Percentiles rank a stretch among this genome's conserved stretches.
Evolutionary conservation across 2,797 vertebrate genomes (phyloP).

Genomic region (Miichthys miiuy): DNA sequence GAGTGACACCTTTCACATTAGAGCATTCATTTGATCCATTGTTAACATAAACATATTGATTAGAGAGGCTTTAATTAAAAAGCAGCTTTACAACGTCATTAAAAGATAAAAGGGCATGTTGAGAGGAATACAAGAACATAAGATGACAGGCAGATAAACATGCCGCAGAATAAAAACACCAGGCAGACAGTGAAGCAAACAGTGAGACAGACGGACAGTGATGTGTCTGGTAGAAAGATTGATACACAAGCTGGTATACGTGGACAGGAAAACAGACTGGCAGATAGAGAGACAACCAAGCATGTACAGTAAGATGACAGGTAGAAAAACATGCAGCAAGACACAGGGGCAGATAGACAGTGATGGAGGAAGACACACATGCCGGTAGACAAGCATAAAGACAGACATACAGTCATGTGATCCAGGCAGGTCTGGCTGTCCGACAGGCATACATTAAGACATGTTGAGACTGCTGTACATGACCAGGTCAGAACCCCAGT

Average conservation of each 20-base stretch:
- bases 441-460: conserved; percentile 34
- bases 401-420: conserved; percentile 39
- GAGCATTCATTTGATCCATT: conserved; percentile 5
- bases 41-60: background rate
- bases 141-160: conserved; percentile 52
- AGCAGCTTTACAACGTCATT: background rate
- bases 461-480: conserved; percentile 14
- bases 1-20: conserved; percentile 8
- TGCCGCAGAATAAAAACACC: conserved; percentile 27
- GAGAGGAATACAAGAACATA: conserved; percentile 34
- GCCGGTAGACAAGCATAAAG: conserved; percentile 43
- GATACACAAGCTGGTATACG: conserved; percentile 49
- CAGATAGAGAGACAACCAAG: conserved; percentile 53
- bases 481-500: conserved; percentile 44
- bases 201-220: conserved; percentile 37
- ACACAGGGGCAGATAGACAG: conserved; percentile 41
- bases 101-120: conserved; percentile 24
- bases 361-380: conserved; percentile 49
- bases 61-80: background rate
- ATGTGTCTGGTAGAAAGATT: conserved; percentile 51
- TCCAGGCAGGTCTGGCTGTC: conserved; percentile 34
- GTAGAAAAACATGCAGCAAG: conserved; percentile 56
- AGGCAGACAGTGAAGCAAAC: conserved; percentile 21
- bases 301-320: conserved; percentile 62
- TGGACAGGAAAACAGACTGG: conserved; percentile 51